A percentile compares a stretch with the other conserved stretches of the same genome.
Conservation (phyloP, 2,113 vertebrate genomes). For the Entelurus aequoreus region DNA sequence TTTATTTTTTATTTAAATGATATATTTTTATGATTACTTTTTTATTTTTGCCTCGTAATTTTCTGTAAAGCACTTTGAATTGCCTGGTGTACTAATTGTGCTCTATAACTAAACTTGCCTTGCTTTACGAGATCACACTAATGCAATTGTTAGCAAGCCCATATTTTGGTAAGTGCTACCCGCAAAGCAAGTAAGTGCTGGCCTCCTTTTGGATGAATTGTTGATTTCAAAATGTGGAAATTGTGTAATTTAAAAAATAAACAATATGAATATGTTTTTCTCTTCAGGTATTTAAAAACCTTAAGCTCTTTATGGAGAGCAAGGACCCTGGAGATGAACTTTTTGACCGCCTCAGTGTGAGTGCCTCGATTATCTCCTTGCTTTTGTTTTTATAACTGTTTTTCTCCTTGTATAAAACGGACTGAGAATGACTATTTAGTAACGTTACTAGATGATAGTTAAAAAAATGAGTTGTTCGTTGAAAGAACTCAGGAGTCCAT, state of each 20-base stretch:
- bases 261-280: slow-evolving; percentile 1
- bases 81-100: too few species aligned
- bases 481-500: not conserved
- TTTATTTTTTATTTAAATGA: too few species aligned
- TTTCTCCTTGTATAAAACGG: not conserved
- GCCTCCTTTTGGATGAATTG: too few species aligned
- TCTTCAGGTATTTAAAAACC: slow-evolving; percentile 78
- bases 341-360: slow-evolving; percentile 71
- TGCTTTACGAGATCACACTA: too few species aligned
- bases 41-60: too few species aligned
- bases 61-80: too few species aligned
- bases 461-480: not conserved
- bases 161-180: too few species aligned
- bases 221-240: too few species aligned
- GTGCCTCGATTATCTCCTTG: slow-evolving; percentile 14
- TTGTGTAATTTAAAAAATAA: not conserved
- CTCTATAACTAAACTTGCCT: too few species aligned
- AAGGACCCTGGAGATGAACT: slow-evolving; percentile 72
- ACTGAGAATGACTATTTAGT: not conserved
- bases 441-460: not conserved
- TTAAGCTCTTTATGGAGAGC: slow-evolving; percentile 73
- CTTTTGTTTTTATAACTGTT: not conserved
- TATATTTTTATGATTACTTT: too few species aligned
- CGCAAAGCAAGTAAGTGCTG: too few species aligned
- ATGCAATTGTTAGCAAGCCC: too few species aligned